These are phyloP conservation scores for Antheraea yamamai DNA, from an alignment of 2,888 invertebrate genomes.

Conservation along the genomic window DNA sequence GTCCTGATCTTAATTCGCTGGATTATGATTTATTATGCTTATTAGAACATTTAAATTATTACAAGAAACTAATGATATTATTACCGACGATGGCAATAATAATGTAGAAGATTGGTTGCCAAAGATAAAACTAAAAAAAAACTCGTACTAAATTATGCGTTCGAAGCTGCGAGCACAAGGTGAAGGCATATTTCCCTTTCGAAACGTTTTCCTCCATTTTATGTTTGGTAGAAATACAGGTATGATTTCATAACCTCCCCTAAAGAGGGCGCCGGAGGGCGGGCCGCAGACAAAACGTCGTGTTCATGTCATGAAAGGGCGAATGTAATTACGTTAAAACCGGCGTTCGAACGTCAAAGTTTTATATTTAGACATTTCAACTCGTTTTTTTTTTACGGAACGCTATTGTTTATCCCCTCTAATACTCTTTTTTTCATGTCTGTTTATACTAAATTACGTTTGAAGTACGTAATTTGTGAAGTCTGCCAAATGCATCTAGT, in stretches of 20 bases:
- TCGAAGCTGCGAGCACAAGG: neutral
- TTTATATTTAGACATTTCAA: slow-evolving; percentile 14
- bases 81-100: too few relatives aligned
- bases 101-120: too few relatives aligned
- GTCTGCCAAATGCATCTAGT: neutral
- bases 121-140: too few relatives aligned
- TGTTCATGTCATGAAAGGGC: slow-evolving; percentile 35
- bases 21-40: too few relatives aligned
- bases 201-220: slow-evolving; percentile 41
- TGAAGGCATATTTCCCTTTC: slow-evolving; percentile 25
- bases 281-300: slow-evolving; percentile 41
- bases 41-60: too few relatives aligned
- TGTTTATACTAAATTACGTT: neutral
- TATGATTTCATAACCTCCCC: slow-evolving; percentile 58
- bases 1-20: too few relatives aligned
- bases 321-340: slow-evolving; percentile 21
- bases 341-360: slow-evolving; percentile 12
- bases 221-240: slow-evolving; percentile 54
- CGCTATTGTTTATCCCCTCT: slow-evolving; percentile 10
- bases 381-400: neutral
- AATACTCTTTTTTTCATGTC: neutral
- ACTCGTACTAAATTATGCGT: too few relatives aligned
- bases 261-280: slow-evolving; percentile 38
- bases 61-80: too few relatives aligned
- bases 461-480: neutral